phyloP scores from a whole-genome alignment of 2,797 vertebrate genomes.

The Phataginus tetradactyla region DNA sequence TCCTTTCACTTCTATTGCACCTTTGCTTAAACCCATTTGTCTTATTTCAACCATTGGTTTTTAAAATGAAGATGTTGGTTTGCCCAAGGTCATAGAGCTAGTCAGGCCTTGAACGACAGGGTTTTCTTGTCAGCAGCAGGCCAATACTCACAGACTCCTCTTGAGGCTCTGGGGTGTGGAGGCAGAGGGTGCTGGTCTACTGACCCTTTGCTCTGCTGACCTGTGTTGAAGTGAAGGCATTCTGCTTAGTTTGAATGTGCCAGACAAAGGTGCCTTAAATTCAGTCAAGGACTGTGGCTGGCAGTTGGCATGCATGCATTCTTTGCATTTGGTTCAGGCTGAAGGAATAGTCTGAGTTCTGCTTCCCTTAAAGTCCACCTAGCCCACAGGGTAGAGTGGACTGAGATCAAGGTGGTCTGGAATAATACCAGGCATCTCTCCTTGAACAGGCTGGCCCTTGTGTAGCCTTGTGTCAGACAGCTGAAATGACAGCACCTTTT shows the following conservation, averaged over 20 bases:
- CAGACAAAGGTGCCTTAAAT: conserved; percentile 14
- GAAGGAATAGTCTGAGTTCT: conserved; percentile 3
- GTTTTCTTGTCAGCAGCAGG: not conserved
- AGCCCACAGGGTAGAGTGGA: not conserved
- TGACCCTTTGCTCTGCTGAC: not conserved
- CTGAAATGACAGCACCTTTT: conserved; percentile 18
- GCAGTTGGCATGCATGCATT: not conserved
- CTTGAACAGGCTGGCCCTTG: not conserved
- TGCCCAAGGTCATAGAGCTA: conserved; percentile 57
- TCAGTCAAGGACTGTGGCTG: not conserved
- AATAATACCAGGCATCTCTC: not conserved
- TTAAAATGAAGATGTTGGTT: not conserved
- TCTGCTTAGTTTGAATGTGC: not conserved
- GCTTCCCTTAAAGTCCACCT: not conserved
- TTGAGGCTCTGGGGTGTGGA: not conserved
- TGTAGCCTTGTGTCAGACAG: not conserved
- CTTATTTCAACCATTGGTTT: not conserved
- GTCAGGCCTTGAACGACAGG: not conserved
- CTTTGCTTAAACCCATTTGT: not conserved
- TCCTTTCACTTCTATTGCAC: not conserved
- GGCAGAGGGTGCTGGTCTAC: not conserved
- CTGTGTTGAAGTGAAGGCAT: conserved; percentile 13
- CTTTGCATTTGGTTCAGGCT: not conserved
- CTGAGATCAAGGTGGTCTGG: not conserved
- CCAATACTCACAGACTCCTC: not conserved